Conservation (phyloP, 2,797 vertebrate genomes). For the Leptodactylus fallax region DNA sequence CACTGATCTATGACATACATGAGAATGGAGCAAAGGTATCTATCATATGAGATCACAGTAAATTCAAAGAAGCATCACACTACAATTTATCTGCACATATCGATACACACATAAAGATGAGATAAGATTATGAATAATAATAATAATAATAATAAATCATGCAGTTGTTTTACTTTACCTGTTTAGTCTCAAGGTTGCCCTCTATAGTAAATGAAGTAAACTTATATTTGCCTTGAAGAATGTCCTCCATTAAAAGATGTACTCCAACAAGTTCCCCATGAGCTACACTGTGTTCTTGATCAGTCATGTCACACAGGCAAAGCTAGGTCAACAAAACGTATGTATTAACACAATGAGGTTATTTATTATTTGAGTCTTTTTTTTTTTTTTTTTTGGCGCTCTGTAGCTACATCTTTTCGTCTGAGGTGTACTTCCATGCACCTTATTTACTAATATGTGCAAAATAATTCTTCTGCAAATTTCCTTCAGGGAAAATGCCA, state of each 20-base stretch:
- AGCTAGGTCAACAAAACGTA: constrained; percentile 69
- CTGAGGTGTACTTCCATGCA: no score
- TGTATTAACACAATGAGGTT: not conserved
- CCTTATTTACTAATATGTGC: no score
- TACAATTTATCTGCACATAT: not conserved
- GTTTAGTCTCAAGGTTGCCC: constrained; percentile 54
- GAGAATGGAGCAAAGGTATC: no score
- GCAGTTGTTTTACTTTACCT: constrained; percentile 60
- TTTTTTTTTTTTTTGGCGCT: no score
- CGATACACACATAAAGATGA: not conserved
- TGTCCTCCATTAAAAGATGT: constrained; percentile 77
- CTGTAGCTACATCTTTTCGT: no score
- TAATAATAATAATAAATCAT: not conserved
- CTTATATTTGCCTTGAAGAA: constrained; percentile 69
- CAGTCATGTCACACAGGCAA: constrained; percentile 77
- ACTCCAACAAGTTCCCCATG: constrained; percentile 74
- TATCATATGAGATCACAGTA: not conserved
- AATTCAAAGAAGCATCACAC: no score
- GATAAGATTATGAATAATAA: not conserved
- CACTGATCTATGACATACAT: no score
- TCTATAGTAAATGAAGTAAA: constrained; percentile 67
- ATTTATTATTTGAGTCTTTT: not conserved
- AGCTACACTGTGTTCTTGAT: constrained; percentile 71
- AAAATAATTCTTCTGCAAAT: no score
- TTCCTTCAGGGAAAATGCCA: no score